Conservation (phyloP, 1,140 invertebrate genomes). For the Ceratina calcarata region DNA sequence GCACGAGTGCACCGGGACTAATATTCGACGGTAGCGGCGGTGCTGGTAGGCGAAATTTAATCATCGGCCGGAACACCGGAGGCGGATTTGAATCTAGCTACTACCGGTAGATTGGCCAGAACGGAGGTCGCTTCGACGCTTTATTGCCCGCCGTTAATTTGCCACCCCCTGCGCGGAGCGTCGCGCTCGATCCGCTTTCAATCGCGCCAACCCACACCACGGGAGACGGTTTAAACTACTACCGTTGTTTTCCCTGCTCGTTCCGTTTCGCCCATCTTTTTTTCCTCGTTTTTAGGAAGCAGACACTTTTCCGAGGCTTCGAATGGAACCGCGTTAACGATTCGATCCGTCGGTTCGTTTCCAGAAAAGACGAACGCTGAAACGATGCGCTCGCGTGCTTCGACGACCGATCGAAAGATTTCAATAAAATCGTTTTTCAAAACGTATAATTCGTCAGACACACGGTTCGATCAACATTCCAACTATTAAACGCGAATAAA, state of each 20-base stretch:
- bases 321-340: background rate
- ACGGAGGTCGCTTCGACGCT: constrained; percentile 24
- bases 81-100: constrained; percentile 55
- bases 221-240: background rate
- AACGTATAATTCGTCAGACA: too few relatives aligned
- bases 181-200: constrained; percentile 44
- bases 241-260: constrained; percentile 3
- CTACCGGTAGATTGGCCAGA: constrained; percentile 51
- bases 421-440: too few relatives aligned
- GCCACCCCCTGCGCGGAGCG: constrained; percentile 2
- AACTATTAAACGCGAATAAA: too few relatives aligned
- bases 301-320: background rate
- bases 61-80: constrained; percentile 54
- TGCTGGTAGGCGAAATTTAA: constrained; percentile 57
- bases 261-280: background rate
- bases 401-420: too few relatives aligned
- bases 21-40: constrained; percentile 45
- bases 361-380: too few relatives aligned
- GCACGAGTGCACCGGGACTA: constrained; percentile 35
- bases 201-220: constrained; percentile 4
- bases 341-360: background rate
- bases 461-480: too few relatives aligned
- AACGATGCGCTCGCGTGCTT: too few relatives aligned
- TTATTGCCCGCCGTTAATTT: constrained; percentile 45
- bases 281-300: background rate